Evolutionary conservation across 92 coral and sea anemone species (phyloP).

Genomic region (Metridium senile): DNA sequence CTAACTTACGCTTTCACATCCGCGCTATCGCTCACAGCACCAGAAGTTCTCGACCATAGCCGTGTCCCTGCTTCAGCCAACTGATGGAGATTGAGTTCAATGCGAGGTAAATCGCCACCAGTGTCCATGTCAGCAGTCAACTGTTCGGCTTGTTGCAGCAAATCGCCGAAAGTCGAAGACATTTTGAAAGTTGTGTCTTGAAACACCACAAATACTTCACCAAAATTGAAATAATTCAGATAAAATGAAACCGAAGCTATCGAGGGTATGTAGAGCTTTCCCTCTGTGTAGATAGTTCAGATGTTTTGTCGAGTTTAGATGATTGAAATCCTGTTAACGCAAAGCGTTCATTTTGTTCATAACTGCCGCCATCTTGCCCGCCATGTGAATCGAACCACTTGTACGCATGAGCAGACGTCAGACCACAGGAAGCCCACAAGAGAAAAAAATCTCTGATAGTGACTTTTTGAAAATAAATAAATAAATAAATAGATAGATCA

Average conservation of each 20-base stretch:
- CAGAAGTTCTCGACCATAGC: conserved; percentile 86
- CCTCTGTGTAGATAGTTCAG: too few relatives aligned
- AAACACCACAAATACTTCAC: neutral
- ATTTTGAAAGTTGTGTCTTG: conserved; percentile 50
- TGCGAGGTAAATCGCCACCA: conserved; percentile 95
- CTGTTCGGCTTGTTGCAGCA: conserved; percentile 97
- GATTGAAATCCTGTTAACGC: conserved; percentile 2
- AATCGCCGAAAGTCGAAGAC: conserved; percentile 91
- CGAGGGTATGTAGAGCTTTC: too few relatives aligned
- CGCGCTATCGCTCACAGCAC: conserved; percentile 89
- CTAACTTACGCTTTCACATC: conserved; percentile 95
- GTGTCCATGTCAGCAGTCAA: conserved; percentile 98
- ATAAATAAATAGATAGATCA: too few relatives aligned
- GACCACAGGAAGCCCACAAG: conserved; percentile 23
- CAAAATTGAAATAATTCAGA: neutral
- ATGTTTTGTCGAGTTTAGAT: too few relatives aligned
- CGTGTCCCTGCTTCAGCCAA: conserved; percentile 97
- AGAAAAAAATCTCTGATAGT: too few relatives aligned
- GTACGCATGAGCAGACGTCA: conserved; percentile 17
- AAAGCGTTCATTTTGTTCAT: conserved; percentile 39
- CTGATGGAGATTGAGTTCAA: conserved; percentile 94
- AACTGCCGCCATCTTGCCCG: conserved; percentile 84
- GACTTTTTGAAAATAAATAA: neutral
- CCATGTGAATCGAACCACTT: conserved; percentile 16
- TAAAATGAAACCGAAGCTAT: too few relatives aligned